Evolutionary conservation across 2,888 invertebrate species (phyloP).

Genomic region (Epicampocera succincta): DNA sequence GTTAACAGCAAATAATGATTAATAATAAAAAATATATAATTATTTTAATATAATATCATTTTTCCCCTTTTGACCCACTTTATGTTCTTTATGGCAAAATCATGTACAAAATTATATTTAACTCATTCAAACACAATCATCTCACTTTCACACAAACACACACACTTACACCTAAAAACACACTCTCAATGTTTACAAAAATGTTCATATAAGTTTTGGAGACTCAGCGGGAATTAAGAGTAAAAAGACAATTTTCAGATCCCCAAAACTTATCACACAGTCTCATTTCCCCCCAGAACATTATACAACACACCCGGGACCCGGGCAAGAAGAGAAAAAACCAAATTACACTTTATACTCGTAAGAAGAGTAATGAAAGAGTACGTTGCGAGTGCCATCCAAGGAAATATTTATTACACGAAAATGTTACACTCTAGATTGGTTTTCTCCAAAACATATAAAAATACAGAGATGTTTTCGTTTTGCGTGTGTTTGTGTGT

Average conservation of each 20-base stretch:
- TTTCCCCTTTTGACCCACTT: constrained; percentile 57
- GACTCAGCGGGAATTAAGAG: constrained; percentile 75
- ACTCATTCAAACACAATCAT: constrained; percentile 56
- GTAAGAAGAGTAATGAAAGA: constrained; percentile 63
- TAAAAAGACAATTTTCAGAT: constrained; percentile 81
- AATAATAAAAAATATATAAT: neutral
- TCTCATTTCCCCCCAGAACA: constrained; percentile 81
- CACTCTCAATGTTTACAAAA: constrained; percentile 26
- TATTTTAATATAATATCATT: neutral
- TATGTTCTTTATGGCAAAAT: constrained; percentile 45
- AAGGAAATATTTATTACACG: constrained; percentile 40
- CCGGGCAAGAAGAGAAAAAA: constrained; percentile 54
- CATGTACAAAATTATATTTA: constrained; percentile 60
- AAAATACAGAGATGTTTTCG: neutral
- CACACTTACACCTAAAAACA: constrained; percentile 1
- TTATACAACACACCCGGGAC: constrained; percentile 81
- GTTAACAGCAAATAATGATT: too few species aligned
- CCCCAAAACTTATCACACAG: constrained; percentile 82
- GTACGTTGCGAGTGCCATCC: constrained; percentile 35
- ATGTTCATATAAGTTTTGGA: constrained; percentile 76
- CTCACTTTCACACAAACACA: constrained; percentile 26
- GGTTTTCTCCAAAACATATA: constrained; percentile 2
- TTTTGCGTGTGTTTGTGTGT: too few species aligned
- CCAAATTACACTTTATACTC: constrained; percentile 51
- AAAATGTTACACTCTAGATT: constrained; percentile 8